Conservation (phyloP, 2,888 invertebrate species). For the Hypena proboscidalis region DNA sequence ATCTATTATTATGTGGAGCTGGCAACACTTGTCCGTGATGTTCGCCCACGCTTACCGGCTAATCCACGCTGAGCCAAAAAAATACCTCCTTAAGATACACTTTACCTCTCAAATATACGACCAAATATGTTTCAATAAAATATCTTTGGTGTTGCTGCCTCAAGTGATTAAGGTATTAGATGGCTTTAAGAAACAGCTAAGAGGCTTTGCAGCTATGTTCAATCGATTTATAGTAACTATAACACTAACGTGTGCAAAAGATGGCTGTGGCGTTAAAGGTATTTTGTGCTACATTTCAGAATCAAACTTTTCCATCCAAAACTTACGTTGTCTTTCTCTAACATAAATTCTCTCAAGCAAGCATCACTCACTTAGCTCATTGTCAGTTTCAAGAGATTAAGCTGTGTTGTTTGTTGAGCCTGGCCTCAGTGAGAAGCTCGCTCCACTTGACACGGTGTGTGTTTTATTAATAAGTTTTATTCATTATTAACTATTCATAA, state of each 20-base stretch:
- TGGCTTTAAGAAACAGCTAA: conserved; percentile 12
- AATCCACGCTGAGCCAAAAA: conserved; percentile 24
- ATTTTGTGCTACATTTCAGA: too few species aligned
- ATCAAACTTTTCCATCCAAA: too few species aligned
- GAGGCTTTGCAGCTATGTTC: too few species aligned
- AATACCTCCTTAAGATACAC: conserved; percentile 22
- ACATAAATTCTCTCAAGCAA: conserved; percentile 40
- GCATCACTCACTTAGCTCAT: conserved; percentile 36
- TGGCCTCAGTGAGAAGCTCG: conserved; percentile 31
- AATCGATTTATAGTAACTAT: too few species aligned
- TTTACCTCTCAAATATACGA: conserved; percentile 16
- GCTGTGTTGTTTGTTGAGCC: conserved; percentile 27
- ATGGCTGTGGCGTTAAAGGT: too few species aligned
- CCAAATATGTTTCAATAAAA: conserved; percentile 8
- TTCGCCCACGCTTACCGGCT: conserved; percentile 32
- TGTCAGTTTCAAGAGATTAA: conserved; percentile 43
- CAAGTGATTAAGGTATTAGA: conserved; percentile 1
- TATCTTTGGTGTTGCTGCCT: conserved; percentile 2
- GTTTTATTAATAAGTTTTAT: conserved; percentile 49
- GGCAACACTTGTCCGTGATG: conserved; percentile 10
- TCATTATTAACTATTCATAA: conserved; percentile 46
- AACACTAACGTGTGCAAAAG: too few species aligned
- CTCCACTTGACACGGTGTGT: conserved; percentile 44
- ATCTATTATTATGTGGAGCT: too few species aligned
- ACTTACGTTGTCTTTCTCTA: conserved; percentile 2